These are phyloP conservation scores for Phyto melanocephala DNA, from an alignment of 2,888 invertebrate species.

Conservation along the genomic window DNA sequence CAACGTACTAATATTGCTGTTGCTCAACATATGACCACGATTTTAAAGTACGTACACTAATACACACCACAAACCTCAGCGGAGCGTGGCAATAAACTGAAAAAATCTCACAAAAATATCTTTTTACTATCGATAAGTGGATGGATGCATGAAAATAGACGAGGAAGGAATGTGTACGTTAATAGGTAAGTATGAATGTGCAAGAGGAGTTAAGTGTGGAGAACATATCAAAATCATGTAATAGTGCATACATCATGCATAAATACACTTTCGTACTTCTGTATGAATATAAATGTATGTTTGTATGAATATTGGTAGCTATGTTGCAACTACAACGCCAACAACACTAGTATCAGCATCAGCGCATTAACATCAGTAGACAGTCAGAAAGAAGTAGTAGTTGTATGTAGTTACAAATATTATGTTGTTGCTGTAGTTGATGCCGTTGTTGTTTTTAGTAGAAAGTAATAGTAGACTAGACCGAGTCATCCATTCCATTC, in stretches of 20 bases:
- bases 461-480: slow-evolving; percentile 64
- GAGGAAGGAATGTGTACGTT: slow-evolving; percentile 47
- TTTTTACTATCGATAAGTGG: slow-evolving; percentile 65
- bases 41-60: slow-evolving; percentile 61
- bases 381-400: slow-evolving; percentile 32
- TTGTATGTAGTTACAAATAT: slow-evolving; percentile 11
- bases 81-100: slow-evolving; percentile 74
- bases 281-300: slow-evolving; percentile 6
- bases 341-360: slow-evolving; percentile 29
- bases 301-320: background rate
- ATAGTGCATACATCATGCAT: slow-evolving; percentile 9
- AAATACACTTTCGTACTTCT: background rate
- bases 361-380: slow-evolving; percentile 52
- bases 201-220: background rate
- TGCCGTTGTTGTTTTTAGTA: slow-evolving; percentile 29
- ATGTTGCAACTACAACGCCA: slow-evolving; percentile 45
- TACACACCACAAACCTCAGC: slow-evolving; percentile 72
- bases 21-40: slow-evolving; percentile 53
- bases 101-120: slow-evolving; percentile 67
- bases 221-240: slow-evolving; percentile 16
- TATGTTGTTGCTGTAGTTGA: slow-evolving; percentile 11
- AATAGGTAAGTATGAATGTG: background rate
- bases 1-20: background rate
- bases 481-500: slow-evolving; percentile 58
- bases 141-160: slow-evolving; percentile 59